phyloP scores from a whole-genome alignment of 2,113 vertebrate genomes.

The Sturnus vulgaris region DNA sequence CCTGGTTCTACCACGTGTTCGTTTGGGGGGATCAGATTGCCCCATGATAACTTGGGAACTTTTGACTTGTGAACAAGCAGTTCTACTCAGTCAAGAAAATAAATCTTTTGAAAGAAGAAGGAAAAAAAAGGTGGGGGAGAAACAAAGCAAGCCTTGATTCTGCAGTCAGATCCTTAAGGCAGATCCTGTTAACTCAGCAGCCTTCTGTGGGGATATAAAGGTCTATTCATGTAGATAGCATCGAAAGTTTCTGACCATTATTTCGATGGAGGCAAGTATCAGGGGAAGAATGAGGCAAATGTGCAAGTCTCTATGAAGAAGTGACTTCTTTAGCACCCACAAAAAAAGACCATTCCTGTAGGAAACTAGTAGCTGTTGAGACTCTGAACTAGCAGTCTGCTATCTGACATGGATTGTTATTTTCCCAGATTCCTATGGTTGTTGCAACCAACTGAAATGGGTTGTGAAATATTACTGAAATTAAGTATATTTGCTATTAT shows the following conservation, averaged over 20 bases:
- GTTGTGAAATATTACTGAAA: not conserved
- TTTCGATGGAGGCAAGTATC: not conserved
- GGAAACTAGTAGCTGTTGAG: not conserved
- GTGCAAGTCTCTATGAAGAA: not conserved
- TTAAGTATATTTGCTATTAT: not conserved
- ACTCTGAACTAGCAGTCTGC: not conserved
- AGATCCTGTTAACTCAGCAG: slow-evolving; percentile 27
- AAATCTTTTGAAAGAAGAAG: not conserved
- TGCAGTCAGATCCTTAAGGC: not conserved
- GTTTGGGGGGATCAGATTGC: slow-evolving; percentile 7
- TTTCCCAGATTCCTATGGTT: not conserved
- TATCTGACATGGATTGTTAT: not conserved
- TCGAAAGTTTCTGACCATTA: not conserved
- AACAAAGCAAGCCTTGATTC: slow-evolving; percentile 55
- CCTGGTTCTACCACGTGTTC: not conserved
- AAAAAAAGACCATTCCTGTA: not conserved
- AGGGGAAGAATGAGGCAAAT: not conserved
- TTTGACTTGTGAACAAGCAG: not conserved
- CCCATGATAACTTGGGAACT: not conserved
- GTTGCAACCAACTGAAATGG: not conserved
- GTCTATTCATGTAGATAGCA: slow-evolving; percentile 26
- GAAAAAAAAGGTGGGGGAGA: not conserved
- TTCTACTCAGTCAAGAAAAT: slow-evolving; percentile 14
- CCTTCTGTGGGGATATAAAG: slow-evolving; percentile 37
- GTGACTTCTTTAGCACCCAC: not conserved